Evolutionary conservation across 1,140 invertebrate genomes (phyloP).

Genomic region (Leucophenga varia): DNA sequence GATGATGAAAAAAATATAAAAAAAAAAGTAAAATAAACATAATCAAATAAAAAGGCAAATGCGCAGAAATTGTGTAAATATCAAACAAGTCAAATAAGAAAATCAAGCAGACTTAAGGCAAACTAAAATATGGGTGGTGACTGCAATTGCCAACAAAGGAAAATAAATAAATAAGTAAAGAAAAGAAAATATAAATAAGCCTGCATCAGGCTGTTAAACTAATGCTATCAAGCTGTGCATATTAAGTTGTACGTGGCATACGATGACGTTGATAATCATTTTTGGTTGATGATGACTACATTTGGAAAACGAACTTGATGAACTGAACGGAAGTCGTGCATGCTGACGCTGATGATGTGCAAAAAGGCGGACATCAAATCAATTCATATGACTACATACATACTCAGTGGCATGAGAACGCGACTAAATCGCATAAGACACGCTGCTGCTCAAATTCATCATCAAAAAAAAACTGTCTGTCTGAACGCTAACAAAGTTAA

Average conservation of each 20-base stretch:
- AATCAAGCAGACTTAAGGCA: slow-evolving; percentile 11
- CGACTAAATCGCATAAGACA: background rate
- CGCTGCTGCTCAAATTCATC: slow-evolving; percentile 27
- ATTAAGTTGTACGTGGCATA: slow-evolving; percentile 39
- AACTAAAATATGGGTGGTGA: too few species aligned
- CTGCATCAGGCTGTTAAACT: too few species aligned
- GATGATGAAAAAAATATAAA: background rate
- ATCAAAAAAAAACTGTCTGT: slow-evolving; percentile 46
- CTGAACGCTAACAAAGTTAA: slow-evolving; percentile 27
- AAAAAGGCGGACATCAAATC: slow-evolving; percentile 28
- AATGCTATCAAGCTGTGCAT: slow-evolving; percentile 48
- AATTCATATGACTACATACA: slow-evolving; percentile 40
- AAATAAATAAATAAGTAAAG: too few species aligned
- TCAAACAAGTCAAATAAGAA: slow-evolving; percentile 17
- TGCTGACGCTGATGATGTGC: slow-evolving; percentile 19
- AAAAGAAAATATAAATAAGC: too few species aligned
- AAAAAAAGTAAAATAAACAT: slow-evolving; percentile 2
- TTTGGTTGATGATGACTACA: slow-evolving; percentile 1
- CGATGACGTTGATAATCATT: background rate
- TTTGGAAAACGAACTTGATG: slow-evolving; percentile 4
- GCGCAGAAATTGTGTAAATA: slow-evolving; percentile 39
- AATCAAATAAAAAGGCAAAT: slow-evolving; percentile 22
- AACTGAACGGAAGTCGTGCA: slow-evolving; percentile 4
- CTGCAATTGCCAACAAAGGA: too few species aligned
- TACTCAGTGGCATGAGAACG: background rate